A percentile compares a stretch with the other conserved stretches of the same genome.
Evolutionary conservation across 2,888 invertebrate genomes (phyloP).

Genomic region (Spodoptera picta): DNA sequence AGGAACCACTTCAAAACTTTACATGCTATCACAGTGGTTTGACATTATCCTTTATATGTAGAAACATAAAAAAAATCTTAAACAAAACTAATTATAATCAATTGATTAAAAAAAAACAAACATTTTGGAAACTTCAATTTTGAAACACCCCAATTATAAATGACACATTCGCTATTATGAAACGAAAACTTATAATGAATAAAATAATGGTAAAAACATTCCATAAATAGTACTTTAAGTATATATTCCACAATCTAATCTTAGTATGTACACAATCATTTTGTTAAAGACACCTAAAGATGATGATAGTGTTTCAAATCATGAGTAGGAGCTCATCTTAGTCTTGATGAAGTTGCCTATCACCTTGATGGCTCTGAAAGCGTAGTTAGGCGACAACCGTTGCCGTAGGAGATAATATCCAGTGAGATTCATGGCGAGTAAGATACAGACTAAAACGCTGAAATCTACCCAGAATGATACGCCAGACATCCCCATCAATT

Average conservation of each 20-base stretch:
- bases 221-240: too few species aligned
- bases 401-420: conserved; percentile 93
- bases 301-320: conserved; percentile 1
- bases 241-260: background rate
- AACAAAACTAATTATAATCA: too few species aligned
- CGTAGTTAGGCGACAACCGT: conserved; percentile 91
- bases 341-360: conserved; percentile 91
- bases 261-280: conserved; percentile 2
- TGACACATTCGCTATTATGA: too few species aligned
- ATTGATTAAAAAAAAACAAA: background rate
- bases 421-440: conserved; percentile 90
- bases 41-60: conserved; percentile 30
- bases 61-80: too few species aligned
- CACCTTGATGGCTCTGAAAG: conserved; percentile 91
- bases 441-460: conserved; percentile 88
- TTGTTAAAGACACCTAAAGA: conserved; percentile 10
- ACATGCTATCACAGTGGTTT: conserved; percentile 52
- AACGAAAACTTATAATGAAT: conserved; percentile 5
- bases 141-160: too few species aligned
- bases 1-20: conserved; percentile 50
- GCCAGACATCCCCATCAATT: conserved; percentile 92
- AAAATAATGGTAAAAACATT: conserved; percentile 7
- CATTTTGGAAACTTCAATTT: background rate
- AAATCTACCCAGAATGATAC: conserved; percentile 91
- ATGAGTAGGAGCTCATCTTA: conserved; percentile 82